These are phyloP conservation scores for Sarcophaga bullata DNA, from an alignment of 1,140 invertebrate species.

Conservation along the genomic window DNA sequence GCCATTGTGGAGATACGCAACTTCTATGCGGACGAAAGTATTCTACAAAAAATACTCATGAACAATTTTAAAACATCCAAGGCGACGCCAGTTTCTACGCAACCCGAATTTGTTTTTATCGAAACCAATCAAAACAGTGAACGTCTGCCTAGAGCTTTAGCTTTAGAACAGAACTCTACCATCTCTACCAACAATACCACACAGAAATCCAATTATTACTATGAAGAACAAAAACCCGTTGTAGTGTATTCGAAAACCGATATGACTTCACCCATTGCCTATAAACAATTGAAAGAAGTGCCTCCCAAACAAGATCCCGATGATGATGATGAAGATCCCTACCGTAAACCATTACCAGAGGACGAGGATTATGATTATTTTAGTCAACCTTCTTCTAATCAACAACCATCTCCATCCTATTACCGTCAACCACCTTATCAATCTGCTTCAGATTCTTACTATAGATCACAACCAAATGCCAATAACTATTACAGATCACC, in stretches of 20 bases:
- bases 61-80: constrained; percentile 7
- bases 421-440: not conserved
- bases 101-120: not conserved
- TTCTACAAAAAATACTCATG: not conserved
- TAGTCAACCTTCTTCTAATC: not conserved
- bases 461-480: not conserved
- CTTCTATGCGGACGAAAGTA: not conserved
- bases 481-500: not conserved
- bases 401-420: not conserved
- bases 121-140: not conserved
- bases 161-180: not conserved
- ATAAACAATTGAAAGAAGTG: constrained; percentile 6
- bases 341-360: not conserved
- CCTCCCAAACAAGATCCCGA: constrained; percentile 33
- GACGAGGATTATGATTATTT: constrained; percentile 8
- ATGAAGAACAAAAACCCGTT: constrained; percentile 44
- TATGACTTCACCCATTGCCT: not conserved
- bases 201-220: constrained; percentile 13
- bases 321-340: constrained; percentile 30
- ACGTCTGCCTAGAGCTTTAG: not conserved
- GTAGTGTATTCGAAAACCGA: constrained; percentile 40
- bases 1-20: constrained; percentile 7
- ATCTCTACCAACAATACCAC: not conserved
- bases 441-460: not conserved
- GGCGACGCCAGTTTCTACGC: not conserved